Percentiles rank a stretch among this genome's conserved stretches.
Conservation (phyloP, 2,888 invertebrate genomes). For the Habroteleia sp. region DNA sequence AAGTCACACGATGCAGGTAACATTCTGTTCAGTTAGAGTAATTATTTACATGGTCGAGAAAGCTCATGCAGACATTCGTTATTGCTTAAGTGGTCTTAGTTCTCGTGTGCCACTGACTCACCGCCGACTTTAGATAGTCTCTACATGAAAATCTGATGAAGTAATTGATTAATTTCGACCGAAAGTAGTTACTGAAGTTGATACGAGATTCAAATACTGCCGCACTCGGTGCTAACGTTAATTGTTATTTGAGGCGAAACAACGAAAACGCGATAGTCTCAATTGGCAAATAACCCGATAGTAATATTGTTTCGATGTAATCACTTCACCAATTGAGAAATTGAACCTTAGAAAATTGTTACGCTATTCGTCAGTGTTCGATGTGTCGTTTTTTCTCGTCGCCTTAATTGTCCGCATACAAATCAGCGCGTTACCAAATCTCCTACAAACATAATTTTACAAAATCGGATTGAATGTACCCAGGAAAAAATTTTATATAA, state of each 20-base stretch:
- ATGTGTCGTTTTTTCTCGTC: constrained; percentile 35
- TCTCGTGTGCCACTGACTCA: constrained; percentile 13
- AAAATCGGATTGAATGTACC: constrained; percentile 55
- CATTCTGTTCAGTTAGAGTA: constrained; percentile 33
- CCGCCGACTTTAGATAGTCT: constrained; percentile 15
- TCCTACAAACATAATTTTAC: constrained; percentile 34
- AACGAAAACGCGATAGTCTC: constrained; percentile 1
- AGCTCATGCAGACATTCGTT: constrained; percentile 39
- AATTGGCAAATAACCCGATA: constrained; percentile 4
- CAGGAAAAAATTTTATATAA: too few relatives aligned
- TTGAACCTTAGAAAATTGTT: constrained; percentile 46
- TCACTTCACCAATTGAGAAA: constrained; percentile 18
- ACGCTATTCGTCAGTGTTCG: constrained; percentile 39
- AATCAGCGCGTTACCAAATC: too few relatives aligned
- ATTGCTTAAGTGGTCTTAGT: constrained; percentile 45
- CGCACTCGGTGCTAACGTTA: constrained; percentile 7
- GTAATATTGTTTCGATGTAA: constrained; percentile 16
- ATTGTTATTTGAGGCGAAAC: constrained; percentile 15
- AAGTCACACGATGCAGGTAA: constrained; percentile 38
- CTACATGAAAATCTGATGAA: constrained; percentile 20
- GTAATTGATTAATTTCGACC: constrained; percentile 15
- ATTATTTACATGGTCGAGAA: constrained; percentile 55
- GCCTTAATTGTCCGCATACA: too few relatives aligned
- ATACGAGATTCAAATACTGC: constrained; percentile 12
- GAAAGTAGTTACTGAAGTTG: constrained; percentile 3